Conservation (phyloP, 2,113 vertebrate species). For the Illadopsis cleaveri region DNA sequence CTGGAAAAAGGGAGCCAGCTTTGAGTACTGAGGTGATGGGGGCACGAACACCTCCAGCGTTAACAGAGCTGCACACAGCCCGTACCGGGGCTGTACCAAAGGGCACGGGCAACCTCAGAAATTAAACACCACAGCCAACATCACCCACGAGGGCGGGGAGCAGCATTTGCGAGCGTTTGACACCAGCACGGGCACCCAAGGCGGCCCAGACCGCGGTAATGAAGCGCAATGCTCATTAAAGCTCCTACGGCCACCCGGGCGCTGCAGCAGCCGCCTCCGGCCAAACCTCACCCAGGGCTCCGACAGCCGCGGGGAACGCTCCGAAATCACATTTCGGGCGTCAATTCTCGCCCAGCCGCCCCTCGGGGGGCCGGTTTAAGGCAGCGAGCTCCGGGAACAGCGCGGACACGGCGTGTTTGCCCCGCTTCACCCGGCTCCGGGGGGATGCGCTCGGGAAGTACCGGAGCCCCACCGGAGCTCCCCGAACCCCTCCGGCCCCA, state of each 20-base stretch:
- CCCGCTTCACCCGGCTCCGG: neutral
- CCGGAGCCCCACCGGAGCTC: neutral
- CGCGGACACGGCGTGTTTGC: neutral
- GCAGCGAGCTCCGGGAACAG: neutral
- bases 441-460: neutral
- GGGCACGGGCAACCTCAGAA: neutral
- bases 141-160: accelerated
- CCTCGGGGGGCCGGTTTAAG: neutral
- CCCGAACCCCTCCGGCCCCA: neutral
- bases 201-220: neutral
- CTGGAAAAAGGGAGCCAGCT: neutral
- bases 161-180: accelerated
- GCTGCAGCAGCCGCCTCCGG: neutral
- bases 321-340: accelerated
- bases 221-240: neutral
- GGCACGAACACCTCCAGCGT: neutral
- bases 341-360: accelerated
- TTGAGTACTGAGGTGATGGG: accelerated
- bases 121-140: accelerated
- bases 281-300: neutral
- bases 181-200: accelerated
- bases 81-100: accelerated
- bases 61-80: neutral
- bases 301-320: neutral
- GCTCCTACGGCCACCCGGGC: neutral